Base-by-base conservation (phyloP, 2,888 invertebrate genomes). In the Omphaloscelis lunosa region DNA sequence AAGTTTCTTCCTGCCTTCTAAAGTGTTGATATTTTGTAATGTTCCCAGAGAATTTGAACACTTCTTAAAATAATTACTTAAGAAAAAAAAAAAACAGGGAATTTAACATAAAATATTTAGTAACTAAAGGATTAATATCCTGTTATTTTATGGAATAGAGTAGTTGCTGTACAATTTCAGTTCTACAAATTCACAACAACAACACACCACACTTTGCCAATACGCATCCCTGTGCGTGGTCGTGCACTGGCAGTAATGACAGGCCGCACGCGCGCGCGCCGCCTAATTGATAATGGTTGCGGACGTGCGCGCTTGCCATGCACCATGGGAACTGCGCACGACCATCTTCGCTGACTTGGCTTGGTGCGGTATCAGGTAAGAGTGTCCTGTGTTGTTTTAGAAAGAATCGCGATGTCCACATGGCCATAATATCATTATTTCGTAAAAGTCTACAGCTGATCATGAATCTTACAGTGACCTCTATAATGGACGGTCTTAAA, bases 201-300 rank as follows among this genome's bases (percentile, higher is more conserved):
- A 51, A 48, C 7, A 12, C n/a, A 68, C 69, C n/a, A 45, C 39
- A 72, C 74, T 90, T 91, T 82, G 87, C 39, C 82, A 73, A 59
- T 70, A 79, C 87, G 93, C 93, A 72, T 77, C 89, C 85, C 82
- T 84, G 93, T 95, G 95, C 95, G 95, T 94, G 92, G 92, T 95
- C 95, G 95, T 95, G 95, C 94, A 91, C 93, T 85, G 86, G 91
- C 91, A 84, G 93, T 94, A 96, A 96, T 96, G 96, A 96, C 96
- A 95, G 95, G 94, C 94, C 95, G 95, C 96, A 95, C 95, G 95
- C 95, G 95, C 94, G 93, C 91, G 93, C 93, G 89, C 91, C 94
- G 93, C 92, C 95, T 96, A 96, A 96, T 96, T 96, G 96, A 96
- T 96, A 96, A 96, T 95, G 94, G 94, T 89, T 90, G 93, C 89